Evolutionary conservation across 30 jellyfish, hydroid and myxozoan genomes (phyloP), one percentile per base, ranked within the genome.

Genomic region (Cassiopea andromeda): DNA sequence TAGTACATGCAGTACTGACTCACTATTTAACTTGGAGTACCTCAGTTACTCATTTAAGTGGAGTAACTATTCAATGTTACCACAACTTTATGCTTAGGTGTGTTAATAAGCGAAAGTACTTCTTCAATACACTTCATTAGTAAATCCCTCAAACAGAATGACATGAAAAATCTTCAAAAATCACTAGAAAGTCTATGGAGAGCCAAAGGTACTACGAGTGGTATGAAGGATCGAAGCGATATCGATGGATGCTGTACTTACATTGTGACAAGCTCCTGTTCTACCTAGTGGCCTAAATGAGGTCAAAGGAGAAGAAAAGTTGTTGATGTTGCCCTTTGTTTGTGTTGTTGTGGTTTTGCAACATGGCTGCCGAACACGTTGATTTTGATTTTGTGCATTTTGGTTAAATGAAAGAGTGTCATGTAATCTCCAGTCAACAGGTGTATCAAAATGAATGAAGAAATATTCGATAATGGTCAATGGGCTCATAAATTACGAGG

Each of bases 221-320:
- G 27, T 64, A 5, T 64, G 19, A 64, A 38, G 68, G 83, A 80
- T 80, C 15, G 78, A 38, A 1, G 17, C 10, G 88, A 80, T 80
- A 15, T 5, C 58, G 45, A 46, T 17, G 61, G 88, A 80, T 80
- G 46, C 69, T 43, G 80, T 80, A 80, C 88, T 80, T 80, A 80
- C 88, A 80, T 80, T 80, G 64, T 54, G 7, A 6, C 7, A 54
- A 54, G 0, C 64, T 3, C 64, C 12, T 0, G 10, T 6, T 10
- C 12, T 10, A 54, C 7, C 64, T 10, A 54, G 7, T 3, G 64
- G 64, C 64, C 64, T 54, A 54, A 27, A 27, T 27, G 38, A 27
- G 38, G 0, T 27, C 38, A 27, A 27, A 27, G 0, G 38, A 27
- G 38, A 27, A 27, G 38, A 27, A 27, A 27, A 0, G 38, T 27